Evolutionary conservation across 2,113 vertebrate species (phyloP), one percentile per base, ranked within the genome.

Genomic region (Melanerpes formicivorus): DNA sequence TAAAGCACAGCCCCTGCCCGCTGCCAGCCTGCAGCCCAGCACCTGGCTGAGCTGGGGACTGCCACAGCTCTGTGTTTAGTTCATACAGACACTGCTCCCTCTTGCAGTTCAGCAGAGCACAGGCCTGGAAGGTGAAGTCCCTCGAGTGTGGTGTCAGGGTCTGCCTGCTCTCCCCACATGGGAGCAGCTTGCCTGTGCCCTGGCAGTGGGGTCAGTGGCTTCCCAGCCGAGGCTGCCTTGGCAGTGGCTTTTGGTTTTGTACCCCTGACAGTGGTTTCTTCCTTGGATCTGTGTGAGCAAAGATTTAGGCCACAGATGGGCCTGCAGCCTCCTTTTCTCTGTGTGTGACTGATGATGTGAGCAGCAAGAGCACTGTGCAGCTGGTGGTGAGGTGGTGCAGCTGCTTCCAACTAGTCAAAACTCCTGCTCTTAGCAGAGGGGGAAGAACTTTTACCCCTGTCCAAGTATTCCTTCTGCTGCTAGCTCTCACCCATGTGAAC

Each of bases 401-500:
- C 30, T 37, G 14, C 6, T 62, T 88, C 79, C 74, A 40, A 54
- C 34, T 80, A 25, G 32, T 27, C 18, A 34, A 76, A 69, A 42
- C 8, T 67, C 32, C 50, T 80, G 18, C 48, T 67, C 29, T 56
- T 37, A 37, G 22, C 34, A 46, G 30, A 87, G 76, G 9, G 1
- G 1, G 56, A 48, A 8, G 46, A 54, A 34, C 30, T 79, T 89
- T 30, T 60, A 19, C 1, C 6, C 2, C 11, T 14, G 5, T 69
- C n/a, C 63, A 54, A 9, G 9, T 90, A n/a, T 12, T 78, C 30
- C 14, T 78, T 12, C 37, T 85, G 85, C 48, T 83, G 8, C 29
- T 77, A 18, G 7, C 70, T 66, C 34, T 87, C 44, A 50, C 0
- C 0, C 2, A 0, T 26, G 22, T 44, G 40, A n/a, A 25, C 22